phyloP scores from a whole-genome alignment of 2,797 vertebrate species.

The Ataeniobius toweri region DNA sequence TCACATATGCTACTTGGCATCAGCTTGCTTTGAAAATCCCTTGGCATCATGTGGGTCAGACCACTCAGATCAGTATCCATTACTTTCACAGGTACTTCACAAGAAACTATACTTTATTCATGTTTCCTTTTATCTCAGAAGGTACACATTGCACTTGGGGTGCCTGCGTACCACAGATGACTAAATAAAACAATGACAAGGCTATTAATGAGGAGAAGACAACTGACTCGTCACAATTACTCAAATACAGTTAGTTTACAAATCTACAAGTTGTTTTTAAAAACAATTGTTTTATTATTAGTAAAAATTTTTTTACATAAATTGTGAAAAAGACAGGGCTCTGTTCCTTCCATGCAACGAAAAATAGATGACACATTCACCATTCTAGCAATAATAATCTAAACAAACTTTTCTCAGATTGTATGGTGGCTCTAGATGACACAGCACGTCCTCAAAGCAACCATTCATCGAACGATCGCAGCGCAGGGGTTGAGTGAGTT shows the following conservation, averaged over 20 bases:
- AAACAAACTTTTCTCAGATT: slow-evolving; percentile 1
- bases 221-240: slow-evolving; percentile 6
- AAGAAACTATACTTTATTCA: background rate
- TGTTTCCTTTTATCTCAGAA: background rate
- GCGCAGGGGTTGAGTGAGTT: slow-evolving; percentile 70
- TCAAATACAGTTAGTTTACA: background rate
- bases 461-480: slow-evolving; percentile 67
- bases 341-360: background rate
- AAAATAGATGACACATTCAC: background rate
- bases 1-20: background rate
- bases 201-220: slow-evolving; percentile 13
- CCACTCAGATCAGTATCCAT: background rate
- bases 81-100: slow-evolving; percentile 4
- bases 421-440: slow-evolving; percentile 60
- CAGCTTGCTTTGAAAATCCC: slow-evolving; percentile 21
- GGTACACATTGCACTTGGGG: background rate
- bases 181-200: slow-evolving; percentile 14
- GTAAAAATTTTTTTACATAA: background rate
- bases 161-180: background rate
- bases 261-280: background rate
- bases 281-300: background rate
- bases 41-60: slow-evolving; percentile 29
- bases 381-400: background rate
- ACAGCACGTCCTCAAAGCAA: slow-evolving; percentile 64
- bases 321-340: background rate